These are phyloP conservation scores for Amia ocellicauda DNA, from an alignment of 2,113 vertebrate genomes.

Conservation along the genomic window DNA sequence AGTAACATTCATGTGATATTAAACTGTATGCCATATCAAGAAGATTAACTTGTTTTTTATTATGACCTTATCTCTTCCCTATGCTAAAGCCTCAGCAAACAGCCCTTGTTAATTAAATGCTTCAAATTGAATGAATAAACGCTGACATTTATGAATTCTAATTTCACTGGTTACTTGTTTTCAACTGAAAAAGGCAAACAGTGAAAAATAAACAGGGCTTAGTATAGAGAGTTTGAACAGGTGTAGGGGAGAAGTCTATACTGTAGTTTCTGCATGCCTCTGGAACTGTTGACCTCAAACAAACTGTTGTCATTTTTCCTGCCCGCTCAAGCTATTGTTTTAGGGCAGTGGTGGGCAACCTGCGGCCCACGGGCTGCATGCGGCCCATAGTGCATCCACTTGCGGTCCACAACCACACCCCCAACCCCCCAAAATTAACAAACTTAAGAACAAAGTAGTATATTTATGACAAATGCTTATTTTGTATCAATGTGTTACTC, in stretches of 20 bases:
- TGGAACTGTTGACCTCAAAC: slow-evolving; percentile 35
- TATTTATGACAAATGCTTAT: too few relatives aligned
- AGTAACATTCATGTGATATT: too few relatives aligned
- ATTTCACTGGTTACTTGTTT: slow-evolving; percentile 34
- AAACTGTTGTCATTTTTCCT: slow-evolving; percentile 30
- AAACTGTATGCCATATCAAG: background rate
- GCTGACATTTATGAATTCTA: slow-evolving; percentile 23
- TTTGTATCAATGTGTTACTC: too few relatives aligned
- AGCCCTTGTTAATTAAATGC: background rate
- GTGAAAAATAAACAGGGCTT: slow-evolving; percentile 46
- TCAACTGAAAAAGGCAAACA: slow-evolving; percentile 49
- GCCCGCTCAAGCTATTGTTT: slow-evolving; percentile 22
- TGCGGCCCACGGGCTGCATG: too few relatives aligned
- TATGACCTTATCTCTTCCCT: slow-evolving; percentile 4
- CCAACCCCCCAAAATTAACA: too few relatives aligned
- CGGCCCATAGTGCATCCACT: too few relatives aligned
- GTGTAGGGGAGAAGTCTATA: slow-evolving; percentile 44
- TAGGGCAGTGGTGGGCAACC: too few relatives aligned
- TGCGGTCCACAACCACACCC: too few relatives aligned
- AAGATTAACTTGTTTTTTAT: background rate
- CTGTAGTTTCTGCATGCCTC: slow-evolving; percentile 30
- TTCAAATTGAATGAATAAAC: slow-evolving; percentile 22
- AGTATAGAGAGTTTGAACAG: slow-evolving; percentile 62
- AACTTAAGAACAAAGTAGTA: too few relatives aligned
- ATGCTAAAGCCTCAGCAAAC: slow-evolving; percentile 20